Evolutionary conservation across 2,113 vertebrate genomes (phyloP).

Genomic region (Colaptes auratus): DNA sequence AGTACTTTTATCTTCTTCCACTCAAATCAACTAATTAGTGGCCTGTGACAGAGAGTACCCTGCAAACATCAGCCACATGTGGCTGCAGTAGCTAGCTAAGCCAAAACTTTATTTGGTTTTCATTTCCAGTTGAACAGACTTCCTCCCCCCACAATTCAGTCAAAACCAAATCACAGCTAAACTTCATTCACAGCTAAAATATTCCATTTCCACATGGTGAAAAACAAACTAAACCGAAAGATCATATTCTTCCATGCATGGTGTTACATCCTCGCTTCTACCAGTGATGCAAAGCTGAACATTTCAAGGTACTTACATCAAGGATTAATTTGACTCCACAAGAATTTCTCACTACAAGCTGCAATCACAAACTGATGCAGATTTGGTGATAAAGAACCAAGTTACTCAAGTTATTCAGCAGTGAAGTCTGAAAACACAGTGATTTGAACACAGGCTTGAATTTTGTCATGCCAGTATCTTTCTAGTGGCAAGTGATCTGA

Average conservation of each 20-base stretch:
- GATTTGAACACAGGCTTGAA: background rate
- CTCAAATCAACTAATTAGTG: background rate
- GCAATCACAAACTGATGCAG: background rate
- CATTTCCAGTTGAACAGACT: background rate
- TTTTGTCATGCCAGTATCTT: background rate
- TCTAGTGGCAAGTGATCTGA: background rate
- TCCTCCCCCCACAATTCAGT: background rate
- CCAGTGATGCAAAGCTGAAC: background rate
- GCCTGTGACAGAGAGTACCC: background rate
- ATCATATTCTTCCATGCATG: background rate
- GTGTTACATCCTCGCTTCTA: background rate
- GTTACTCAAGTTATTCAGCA: background rate
- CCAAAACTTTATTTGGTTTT: background rate
- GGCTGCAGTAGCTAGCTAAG: background rate
- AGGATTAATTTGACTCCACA: background rate
- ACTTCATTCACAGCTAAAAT: background rate
- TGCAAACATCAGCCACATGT: fast-evolving
- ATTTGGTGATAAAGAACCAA: background rate
- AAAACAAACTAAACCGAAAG: background rate
- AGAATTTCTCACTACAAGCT: background rate
- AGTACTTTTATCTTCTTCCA: background rate
- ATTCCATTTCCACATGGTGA: background rate
- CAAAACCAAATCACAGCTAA: background rate
- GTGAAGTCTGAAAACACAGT: background rate
- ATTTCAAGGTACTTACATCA: background rate